Conservation (phyloP, 2,113 vertebrate genomes). For the Phoenicopterus ruber region DNA sequence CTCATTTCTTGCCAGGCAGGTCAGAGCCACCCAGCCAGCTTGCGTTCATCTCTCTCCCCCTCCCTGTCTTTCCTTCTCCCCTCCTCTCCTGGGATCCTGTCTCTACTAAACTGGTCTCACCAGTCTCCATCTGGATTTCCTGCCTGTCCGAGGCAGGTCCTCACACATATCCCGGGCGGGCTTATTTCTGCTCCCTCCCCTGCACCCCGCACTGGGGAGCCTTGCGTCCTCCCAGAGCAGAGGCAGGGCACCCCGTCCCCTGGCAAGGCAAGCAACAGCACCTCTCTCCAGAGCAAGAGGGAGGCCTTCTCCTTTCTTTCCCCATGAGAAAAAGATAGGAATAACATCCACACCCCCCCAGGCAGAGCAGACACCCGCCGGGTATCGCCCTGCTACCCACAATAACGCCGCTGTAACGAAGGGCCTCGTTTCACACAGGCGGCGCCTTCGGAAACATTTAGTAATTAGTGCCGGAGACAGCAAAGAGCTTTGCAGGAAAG, state of each 20-base stretch:
- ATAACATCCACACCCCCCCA: background rate
- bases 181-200: background rate
- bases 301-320: background rate
- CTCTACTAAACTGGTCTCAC: background rate
- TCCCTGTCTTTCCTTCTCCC: background rate
- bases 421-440: background rate
- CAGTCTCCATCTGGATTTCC: background rate
- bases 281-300: background rate
- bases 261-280: background rate
- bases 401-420: fast-evolving
- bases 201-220: fast-evolving
- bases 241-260: background rate
- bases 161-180: background rate
- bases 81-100: background rate
- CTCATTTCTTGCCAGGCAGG: background rate
- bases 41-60: background rate
- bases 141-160: background rate
- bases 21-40: background rate
- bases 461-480: background rate
- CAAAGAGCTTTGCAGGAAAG: background rate
- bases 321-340: background rate
- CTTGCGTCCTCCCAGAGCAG: background rate
- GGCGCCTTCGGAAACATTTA: background rate
- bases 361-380: fast-evolving
- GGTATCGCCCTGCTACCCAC: background rate